These are phyloP conservation scores for Temnothorax ravouxi DNA, from an alignment of 2,888 invertebrate species.

Conservation along the genomic window DNA sequence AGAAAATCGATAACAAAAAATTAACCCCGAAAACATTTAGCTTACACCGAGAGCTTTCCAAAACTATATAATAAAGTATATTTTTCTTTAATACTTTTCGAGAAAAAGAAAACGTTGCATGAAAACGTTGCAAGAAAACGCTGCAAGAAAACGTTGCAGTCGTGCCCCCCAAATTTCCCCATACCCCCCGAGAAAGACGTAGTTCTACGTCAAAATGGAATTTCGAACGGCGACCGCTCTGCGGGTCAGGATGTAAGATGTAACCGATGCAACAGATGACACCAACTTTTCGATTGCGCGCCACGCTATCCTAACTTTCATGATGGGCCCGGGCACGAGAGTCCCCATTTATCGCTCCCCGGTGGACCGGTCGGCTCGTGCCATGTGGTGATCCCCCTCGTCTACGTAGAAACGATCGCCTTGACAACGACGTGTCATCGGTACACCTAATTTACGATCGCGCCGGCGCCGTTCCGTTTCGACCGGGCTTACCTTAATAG, in stretches of 20 bases:
- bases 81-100: too few species aligned
- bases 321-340: constrained; percentile 62
- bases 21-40: too few species aligned
- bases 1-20: too few species aligned
- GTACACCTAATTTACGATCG: constrained; percentile 77
- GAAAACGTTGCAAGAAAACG: too few species aligned
- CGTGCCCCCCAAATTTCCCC: too few species aligned
- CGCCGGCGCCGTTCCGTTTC: constrained; percentile 37
- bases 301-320: constrained; percentile 68
- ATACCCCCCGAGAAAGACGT: too few species aligned
- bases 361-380: constrained; percentile 77
- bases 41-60: too few species aligned
- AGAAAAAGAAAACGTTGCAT: too few species aligned
- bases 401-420: constrained; percentile 66
- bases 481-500: constrained; percentile 22
- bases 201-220: too few species aligned
- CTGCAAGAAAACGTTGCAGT: too few species aligned
- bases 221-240: constrained; percentile 58
- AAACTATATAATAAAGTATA: too few species aligned
- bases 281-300: constrained; percentile 77
- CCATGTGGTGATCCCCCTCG: constrained; percentile 79
- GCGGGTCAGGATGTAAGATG: constrained; percentile 76
- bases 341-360: constrained; percentile 68
- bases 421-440: constrained; percentile 76
- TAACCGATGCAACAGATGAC: constrained; percentile 85